phyloP scores from a whole-genome alignment of 2,113 vertebrate genomes.

The Myrmecobius fasciatus region DNA sequence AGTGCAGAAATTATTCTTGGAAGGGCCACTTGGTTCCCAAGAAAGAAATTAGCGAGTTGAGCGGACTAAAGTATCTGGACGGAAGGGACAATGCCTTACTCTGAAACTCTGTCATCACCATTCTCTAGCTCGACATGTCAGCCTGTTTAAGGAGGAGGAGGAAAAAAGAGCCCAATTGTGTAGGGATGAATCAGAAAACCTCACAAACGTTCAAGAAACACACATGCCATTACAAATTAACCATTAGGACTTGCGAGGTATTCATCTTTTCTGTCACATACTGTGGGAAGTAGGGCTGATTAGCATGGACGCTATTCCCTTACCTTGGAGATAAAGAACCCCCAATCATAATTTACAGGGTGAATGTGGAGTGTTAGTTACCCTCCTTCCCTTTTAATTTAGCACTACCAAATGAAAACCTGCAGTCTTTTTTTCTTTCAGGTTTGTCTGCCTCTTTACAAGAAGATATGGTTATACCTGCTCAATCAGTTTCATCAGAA shows the following conservation, averaged over 20 bases:
- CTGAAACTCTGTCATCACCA: constrained; percentile 68
- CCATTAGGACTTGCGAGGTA: constrained; percentile 82
- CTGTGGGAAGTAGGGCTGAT: constrained; percentile 87
- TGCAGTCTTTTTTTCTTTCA: constrained; percentile 69
- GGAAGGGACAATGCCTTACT: constrained; percentile 74
- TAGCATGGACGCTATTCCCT: constrained; percentile 81
- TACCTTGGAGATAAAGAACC: constrained; percentile 73
- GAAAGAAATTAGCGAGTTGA: constrained; percentile 80
- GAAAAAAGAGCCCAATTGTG: constrained; percentile 79
- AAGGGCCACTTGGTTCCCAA: constrained; percentile 66
- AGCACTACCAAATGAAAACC: constrained; percentile 80
- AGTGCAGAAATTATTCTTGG: constrained; percentile 73
- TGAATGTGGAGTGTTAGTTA: constrained; percentile 67
- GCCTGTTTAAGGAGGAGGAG: constrained; percentile 63
- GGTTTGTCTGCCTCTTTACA: constrained; percentile 70
- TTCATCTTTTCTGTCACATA: constrained; percentile 87
- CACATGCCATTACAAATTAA: constrained; percentile 90
- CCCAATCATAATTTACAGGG: constrained; percentile 70
- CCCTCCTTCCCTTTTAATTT: constrained; percentile 70
- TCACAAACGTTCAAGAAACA: constrained; percentile 85
- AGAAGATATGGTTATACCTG: constrained; percentile 78
- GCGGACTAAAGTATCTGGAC: constrained; percentile 66
- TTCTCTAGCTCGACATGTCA: constrained; percentile 79
- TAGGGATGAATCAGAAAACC: constrained; percentile 83
- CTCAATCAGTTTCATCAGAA: constrained; percentile 82